phyloP scores from a whole-genome alignment of 2,797 vertebrate species.

The Coreius guichenoti region DNA sequence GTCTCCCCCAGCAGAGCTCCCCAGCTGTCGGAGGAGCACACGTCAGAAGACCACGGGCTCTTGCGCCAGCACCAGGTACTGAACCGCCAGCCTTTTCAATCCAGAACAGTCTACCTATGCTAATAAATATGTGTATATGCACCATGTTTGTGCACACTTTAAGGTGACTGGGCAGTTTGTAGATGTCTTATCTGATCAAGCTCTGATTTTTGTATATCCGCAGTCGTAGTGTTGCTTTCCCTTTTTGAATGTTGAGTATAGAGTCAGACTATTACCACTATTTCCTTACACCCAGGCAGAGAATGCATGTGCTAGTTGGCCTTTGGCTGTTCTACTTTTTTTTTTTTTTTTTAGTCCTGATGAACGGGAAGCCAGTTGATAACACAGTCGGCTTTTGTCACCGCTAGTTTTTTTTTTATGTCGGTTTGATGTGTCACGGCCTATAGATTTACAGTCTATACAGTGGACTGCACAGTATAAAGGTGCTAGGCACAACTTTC shows the following conservation, averaged over 20 bases:
- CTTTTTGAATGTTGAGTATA: background rate
- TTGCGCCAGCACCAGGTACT: conserved; percentile 97
- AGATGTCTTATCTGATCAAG: background rate
- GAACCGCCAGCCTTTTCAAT: background rate
- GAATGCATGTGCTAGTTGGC: background rate
- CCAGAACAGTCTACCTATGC: background rate
- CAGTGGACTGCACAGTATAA: no score
- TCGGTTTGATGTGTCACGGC: no score
- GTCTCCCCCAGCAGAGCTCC: conserved; percentile 99
- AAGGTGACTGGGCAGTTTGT: background rate
- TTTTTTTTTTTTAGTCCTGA: no score
- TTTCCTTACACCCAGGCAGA: background rate
- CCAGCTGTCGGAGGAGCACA: conserved; percentile 99
- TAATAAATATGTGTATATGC: background rate
- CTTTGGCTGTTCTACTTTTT: no score
- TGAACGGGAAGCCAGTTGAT: no score
- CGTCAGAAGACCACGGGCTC: conserved; percentile 99
- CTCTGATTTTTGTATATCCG: background rate
- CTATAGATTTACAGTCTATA: no score
- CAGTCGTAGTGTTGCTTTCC: background rate
- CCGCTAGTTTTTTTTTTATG: no score
- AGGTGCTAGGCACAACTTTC: no score
- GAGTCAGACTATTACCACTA: background rate
- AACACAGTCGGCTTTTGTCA: no score
- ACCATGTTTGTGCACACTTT: background rate